Evolutionary conservation across 2,113 vertebrate species (phyloP).

Genomic region (Orthonyx spaldingii): DNA sequence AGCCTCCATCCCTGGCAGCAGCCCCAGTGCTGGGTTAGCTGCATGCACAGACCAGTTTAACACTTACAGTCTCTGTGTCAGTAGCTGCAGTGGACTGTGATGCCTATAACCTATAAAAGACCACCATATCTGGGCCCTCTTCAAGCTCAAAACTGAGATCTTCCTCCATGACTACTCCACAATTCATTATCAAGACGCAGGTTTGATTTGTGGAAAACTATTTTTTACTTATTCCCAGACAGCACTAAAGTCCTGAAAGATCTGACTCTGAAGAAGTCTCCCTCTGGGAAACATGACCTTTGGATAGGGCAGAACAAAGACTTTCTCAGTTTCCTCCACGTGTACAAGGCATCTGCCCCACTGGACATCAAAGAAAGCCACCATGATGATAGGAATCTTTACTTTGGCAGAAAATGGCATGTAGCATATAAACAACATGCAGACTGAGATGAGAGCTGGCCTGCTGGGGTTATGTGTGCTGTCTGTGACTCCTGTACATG

Average conservation of each 20-base stretch:
- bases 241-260: background rate
- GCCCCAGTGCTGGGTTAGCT: background rate
- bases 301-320: background rate
- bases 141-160: background rate
- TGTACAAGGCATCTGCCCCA: background rate
- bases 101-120: background rate
- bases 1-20: background rate
- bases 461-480: background rate
- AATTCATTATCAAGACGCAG: background rate
- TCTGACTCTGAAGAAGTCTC: background rate
- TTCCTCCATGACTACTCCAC: background rate
- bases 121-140: background rate
- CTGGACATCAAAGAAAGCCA: slow-evolving; percentile 14
- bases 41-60: background rate
- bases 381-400: slow-evolving; percentile 1
- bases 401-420: slow-evolving; percentile 5
- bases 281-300: background rate
- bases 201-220: background rate
- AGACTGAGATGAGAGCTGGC: background rate
- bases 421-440: background rate
- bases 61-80: accelerated
- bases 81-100: background rate
- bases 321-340: background rate
- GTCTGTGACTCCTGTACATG: background rate
- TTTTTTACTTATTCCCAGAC: background rate